Conservation (phyloP, 1,140 invertebrate species). For the Hyphantria cunea region DNA sequence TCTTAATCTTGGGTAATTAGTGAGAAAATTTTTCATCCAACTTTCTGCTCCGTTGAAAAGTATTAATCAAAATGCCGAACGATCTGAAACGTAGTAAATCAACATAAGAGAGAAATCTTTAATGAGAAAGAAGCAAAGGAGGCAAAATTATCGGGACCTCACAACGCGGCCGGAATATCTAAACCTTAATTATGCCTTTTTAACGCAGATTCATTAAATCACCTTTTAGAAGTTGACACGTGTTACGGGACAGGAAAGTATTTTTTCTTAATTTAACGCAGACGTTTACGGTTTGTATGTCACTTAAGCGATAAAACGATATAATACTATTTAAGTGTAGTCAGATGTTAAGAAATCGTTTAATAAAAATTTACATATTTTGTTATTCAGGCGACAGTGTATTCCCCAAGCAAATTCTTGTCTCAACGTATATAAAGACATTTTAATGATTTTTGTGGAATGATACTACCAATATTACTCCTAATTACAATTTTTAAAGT, state of each 20-base stretch:
- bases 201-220: conserved; percentile 34
- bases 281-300: too few species aligned
- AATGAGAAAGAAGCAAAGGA: conserved; percentile 41
- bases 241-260: conserved; percentile 21
- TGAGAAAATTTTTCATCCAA: conserved; percentile 33
- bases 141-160: conserved; percentile 36
- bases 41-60: conserved; percentile 30
- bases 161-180: conserved; percentile 35
- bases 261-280: conserved; percentile 2
- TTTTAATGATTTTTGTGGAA: too few species aligned
- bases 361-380: too few species aligned
- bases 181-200: conserved; percentile 40
- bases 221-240: conserved; percentile 37
- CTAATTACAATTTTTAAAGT: too few species aligned
- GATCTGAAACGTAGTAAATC: conserved; percentile 37
- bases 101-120: conserved; percentile 37
- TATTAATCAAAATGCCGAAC: conserved; percentile 42
- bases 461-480: too few species aligned
- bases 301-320: too few species aligned
- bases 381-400: too few species aligned
- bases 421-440: too few species aligned
- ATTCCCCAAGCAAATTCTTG: too few species aligned
- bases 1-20: conserved; percentile 35
- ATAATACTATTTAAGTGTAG: too few species aligned
- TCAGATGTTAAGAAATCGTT: too few species aligned